A percentile compares a stretch with the other conserved stretches of the same genome.
Conservation (phyloP, 2,113 vertebrate species). For the Morone chrysops region DNA sequence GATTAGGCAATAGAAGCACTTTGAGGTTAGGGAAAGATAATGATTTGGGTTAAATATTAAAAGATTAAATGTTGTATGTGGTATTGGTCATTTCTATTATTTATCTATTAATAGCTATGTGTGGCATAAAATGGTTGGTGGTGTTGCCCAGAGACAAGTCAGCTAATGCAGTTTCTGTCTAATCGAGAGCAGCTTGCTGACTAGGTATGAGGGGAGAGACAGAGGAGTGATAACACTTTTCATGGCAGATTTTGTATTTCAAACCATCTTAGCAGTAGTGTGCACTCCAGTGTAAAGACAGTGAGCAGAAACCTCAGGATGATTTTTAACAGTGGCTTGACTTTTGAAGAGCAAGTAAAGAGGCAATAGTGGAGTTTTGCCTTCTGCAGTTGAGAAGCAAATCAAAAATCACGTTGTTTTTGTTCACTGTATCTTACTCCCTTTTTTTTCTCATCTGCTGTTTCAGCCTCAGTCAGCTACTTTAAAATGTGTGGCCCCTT, state of each 20-base stretch:
- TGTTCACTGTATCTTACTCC: neutral
- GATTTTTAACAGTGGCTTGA: slow-evolving; percentile 65
- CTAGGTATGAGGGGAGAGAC: slow-evolving; percentile 18
- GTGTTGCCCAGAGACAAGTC: slow-evolving; percentile 44
- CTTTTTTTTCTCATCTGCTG: slow-evolving; percentile 10
- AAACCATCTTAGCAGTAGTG: slow-evolving; percentile 49
- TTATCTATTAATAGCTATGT: neutral
- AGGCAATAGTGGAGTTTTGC: slow-evolving; percentile 43
- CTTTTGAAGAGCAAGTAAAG: slow-evolving; percentile 59
- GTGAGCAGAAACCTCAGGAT: slow-evolving; percentile 46
- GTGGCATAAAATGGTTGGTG: slow-evolving; percentile 2
- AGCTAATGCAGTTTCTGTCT: slow-evolving; percentile 25
- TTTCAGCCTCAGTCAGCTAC: slow-evolving; percentile 21
- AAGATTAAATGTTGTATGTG: neutral
- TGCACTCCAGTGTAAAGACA: slow-evolving; percentile 31
- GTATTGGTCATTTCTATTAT: neutral
- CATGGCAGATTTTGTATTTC: slow-evolving; percentile 53
- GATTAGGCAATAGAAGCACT: neutral
- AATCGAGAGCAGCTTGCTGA: slow-evolving; percentile 28
- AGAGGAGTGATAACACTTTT: slow-evolving; percentile 34
- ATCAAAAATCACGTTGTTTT: slow-evolving; percentile 39
- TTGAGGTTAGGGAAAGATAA: neutral
- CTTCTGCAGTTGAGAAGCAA: slow-evolving; percentile 42
- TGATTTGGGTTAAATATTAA: neutral
- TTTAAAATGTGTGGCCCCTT: slow-evolving; percentile 6